phyloP scores from a whole-genome alignment of 2,888 invertebrate genomes.

The Electrophaes corylata region DNA sequence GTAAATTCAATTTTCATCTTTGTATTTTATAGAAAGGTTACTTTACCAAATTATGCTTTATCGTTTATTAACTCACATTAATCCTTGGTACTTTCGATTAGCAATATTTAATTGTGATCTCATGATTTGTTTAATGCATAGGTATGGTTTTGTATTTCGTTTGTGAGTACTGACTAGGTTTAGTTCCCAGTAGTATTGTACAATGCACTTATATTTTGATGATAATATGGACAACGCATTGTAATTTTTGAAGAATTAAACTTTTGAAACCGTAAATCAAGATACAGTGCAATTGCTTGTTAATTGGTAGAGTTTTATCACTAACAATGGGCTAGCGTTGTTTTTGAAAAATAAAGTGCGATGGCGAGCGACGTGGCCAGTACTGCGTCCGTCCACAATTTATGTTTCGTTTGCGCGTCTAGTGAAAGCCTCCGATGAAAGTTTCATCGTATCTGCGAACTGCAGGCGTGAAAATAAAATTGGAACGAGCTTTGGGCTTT shows the following conservation, averaged over 20 bases:
- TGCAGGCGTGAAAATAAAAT: slow-evolving; percentile 81
- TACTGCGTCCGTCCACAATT: slow-evolving; percentile 42
- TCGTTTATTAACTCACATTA: neutral
- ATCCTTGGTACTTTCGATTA: neutral
- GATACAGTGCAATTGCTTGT: too few species aligned
- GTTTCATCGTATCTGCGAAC: slow-evolving; percentile 76
- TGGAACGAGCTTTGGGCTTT: slow-evolving; percentile 70
- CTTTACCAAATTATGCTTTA: too few species aligned
- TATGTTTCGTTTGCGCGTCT: slow-evolving; percentile 52
- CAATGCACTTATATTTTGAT: too few species aligned
- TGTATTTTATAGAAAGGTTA: neutral
- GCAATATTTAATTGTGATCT: neutral
- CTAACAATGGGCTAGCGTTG: slow-evolving; percentile 21
- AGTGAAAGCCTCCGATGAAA: slow-evolving; percentile 77
- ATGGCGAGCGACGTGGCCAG: slow-evolving; percentile 24
- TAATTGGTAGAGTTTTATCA: slow-evolving; percentile 8
- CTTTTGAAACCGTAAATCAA: too few species aligned
- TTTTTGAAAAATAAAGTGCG: slow-evolving; percentile 39
- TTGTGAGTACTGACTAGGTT: too few species aligned
- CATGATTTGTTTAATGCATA: too few species aligned
- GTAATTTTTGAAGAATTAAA: too few species aligned
- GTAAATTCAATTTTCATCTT: too few species aligned
- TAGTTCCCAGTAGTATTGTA: too few species aligned
- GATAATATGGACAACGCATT: too few species aligned
- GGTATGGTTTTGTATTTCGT: too few species aligned